These are phyloP conservation scores for Musca vetustissima DNA, from an alignment of 1,140 invertebrate genomes.

Conservation along the genomic window DNA sequence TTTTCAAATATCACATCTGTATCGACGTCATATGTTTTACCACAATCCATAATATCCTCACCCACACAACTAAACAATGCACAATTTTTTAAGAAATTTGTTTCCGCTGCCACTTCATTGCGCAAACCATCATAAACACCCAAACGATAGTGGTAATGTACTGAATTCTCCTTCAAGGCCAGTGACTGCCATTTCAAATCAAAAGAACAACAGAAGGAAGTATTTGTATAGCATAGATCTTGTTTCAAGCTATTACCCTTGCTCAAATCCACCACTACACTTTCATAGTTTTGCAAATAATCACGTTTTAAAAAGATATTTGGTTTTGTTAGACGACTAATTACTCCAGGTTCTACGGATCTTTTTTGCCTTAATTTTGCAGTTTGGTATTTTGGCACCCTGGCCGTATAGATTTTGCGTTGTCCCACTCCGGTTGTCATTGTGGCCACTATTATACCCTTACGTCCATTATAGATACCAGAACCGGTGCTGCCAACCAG, in stretches of 20 bases:
- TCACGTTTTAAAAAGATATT: slow-evolving; percentile 39
- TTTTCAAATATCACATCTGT: slow-evolving; percentile 30
- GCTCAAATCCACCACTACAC: slow-evolving; percentile 6
- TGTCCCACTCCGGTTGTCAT: slow-evolving; percentile 31
- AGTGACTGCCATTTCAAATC: slow-evolving; percentile 32
- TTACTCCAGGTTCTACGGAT: background rate
- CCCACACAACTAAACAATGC: slow-evolving; percentile 42
- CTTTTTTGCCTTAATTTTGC: background rate
- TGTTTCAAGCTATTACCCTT: slow-evolving; percentile 1
- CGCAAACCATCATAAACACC: slow-evolving; percentile 42
- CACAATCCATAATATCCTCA: slow-evolving; percentile 36
- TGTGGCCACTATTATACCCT: slow-evolving; percentile 33
- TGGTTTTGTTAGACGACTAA: background rate
- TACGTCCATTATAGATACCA: slow-evolving; percentile 55
- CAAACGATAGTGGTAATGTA: slow-evolving; percentile 38
- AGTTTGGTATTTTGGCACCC: slow-evolving; percentile 51
- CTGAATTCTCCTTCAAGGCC: background rate
- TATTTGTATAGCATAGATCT: slow-evolving; percentile 31
- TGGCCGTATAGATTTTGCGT: slow-evolving; percentile 40
- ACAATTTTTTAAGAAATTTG: slow-evolving; percentile 41
- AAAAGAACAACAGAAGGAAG: slow-evolving; percentile 41
- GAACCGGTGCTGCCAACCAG: slow-evolving; percentile 50
- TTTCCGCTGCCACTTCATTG: slow-evolving; percentile 32
- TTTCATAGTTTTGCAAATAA: slow-evolving; percentile 37
- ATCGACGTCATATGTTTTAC: slow-evolving; percentile 18